phyloP scores from a whole-genome alignment of 2,113 vertebrate species.

The Sitta europaea region DNA sequence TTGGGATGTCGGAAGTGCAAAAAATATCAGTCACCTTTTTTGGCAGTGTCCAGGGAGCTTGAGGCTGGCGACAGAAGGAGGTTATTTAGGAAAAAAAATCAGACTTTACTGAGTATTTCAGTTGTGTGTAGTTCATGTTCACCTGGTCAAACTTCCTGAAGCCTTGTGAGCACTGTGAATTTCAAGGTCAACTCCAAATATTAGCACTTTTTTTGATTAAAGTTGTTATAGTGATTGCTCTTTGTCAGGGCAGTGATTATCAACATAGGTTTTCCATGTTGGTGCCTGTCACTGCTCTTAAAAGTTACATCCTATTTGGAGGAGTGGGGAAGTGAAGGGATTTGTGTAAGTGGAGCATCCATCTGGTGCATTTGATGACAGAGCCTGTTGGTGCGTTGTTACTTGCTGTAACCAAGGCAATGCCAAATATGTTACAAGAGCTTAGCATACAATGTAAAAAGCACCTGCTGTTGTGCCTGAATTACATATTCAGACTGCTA shows the following conservation, averaged over 20 bases:
- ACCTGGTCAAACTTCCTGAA: background rate
- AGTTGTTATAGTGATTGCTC: background rate
- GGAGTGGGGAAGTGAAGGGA: background rate
- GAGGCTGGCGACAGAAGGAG: background rate
- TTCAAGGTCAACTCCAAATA: background rate
- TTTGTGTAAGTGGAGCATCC: background rate
- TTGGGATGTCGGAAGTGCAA: background rate
- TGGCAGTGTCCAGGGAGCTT: background rate
- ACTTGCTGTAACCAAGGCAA: background rate
- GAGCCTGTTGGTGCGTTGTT: background rate
- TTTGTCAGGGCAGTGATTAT: background rate
- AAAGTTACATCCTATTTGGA: background rate
- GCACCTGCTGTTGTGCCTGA: background rate
- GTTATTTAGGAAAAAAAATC: background rate
- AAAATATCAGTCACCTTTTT: background rate
- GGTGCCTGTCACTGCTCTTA: background rate
- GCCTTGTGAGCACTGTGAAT: background rate
- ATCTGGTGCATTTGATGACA: background rate
- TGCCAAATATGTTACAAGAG: background rate
- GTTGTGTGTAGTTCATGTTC: background rate
- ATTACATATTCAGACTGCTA: background rate
- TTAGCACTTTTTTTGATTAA: background rate
- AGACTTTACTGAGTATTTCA: background rate
- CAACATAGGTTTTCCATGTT: background rate
- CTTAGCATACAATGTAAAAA: background rate